A percentile compares a stretch with the other conserved stretches of the same genome.
Conservation (phyloP, 2,888 invertebrate genomes). For the Prosopocoilus inquinatus region DNA sequence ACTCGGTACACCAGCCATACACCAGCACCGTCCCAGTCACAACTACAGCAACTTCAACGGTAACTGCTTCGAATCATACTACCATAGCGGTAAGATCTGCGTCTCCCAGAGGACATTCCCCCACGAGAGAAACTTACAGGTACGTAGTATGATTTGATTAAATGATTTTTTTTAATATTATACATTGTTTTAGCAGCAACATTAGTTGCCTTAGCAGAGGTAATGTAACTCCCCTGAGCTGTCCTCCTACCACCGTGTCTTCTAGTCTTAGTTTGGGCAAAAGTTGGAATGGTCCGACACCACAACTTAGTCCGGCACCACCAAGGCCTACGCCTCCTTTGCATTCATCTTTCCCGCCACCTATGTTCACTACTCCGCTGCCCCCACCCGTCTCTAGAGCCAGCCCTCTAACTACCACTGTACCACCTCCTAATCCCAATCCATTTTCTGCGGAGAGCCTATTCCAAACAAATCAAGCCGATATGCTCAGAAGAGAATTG, state of each 20-base stretch:
- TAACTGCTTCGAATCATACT: conserved; percentile 48
- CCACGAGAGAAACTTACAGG: conserved; percentile 81
- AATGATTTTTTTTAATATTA: not conserved
- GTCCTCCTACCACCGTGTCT: conserved; percentile 52
- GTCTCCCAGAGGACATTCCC: conserved; percentile 76
- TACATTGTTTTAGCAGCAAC: conserved; percentile 63
- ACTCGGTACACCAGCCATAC: conserved; percentile 74
- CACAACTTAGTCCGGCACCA: conserved; percentile 53
- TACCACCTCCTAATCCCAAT: conserved; percentile 64
- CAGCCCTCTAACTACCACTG: conserved; percentile 51
- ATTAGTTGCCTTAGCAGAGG: conserved; percentile 79
- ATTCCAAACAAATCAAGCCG: conserved; percentile 78
- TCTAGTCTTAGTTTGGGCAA: conserved; percentile 60
- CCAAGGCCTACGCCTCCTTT: conserved; percentile 56
- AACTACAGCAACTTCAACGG: conserved; percentile 49
- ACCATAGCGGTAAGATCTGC: conserved; percentile 58
- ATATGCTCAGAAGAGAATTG: conserved; percentile 83
- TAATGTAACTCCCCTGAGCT: conserved; percentile 52
- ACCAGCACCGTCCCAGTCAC: conserved; percentile 25
- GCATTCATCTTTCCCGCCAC: conserved; percentile 54
- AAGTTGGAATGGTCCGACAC: conserved; percentile 36
- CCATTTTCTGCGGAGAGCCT: conserved; percentile 87
- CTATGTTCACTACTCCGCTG: conserved; percentile 62
- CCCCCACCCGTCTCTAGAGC: conserved; percentile 66
- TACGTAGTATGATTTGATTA: conserved; percentile 41